phyloP scores from a whole-genome alignment of 2,113 vertebrate genomes.

The Origma solitaria region DNA sequence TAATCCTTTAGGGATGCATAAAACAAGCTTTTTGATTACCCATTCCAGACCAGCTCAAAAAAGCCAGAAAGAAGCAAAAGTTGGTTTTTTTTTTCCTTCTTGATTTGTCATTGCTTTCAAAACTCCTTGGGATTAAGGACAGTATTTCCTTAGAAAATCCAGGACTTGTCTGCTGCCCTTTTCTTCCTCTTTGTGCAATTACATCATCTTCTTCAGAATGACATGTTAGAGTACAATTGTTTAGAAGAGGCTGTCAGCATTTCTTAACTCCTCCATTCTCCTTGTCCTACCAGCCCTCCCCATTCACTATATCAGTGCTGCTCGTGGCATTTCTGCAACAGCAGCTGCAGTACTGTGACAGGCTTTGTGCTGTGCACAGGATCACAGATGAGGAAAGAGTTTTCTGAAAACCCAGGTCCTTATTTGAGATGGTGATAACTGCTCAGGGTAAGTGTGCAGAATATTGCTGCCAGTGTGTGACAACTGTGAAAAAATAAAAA shows the following conservation, averaged over 20 bases:
- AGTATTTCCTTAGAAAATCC: background rate
- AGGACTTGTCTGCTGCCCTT: background rate
- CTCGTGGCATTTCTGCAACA: background rate
- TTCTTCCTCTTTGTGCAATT: background rate
- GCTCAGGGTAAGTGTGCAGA: background rate
- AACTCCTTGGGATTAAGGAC: background rate
- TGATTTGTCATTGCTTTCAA: background rate
- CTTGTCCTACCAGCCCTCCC: background rate
- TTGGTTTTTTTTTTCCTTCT: background rate
- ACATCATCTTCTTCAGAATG: background rate
- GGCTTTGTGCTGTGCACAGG: background rate
- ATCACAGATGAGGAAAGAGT: background rate
- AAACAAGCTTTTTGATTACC: background rate
- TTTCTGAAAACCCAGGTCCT: background rate
- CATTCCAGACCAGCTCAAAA: background rate
- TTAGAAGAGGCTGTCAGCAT: background rate
- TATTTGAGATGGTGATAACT: background rate
- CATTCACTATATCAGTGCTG: background rate
- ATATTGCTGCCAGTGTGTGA: background rate
- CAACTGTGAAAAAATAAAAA: background rate
- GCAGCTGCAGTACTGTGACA: background rate
- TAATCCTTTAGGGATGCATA: background rate
- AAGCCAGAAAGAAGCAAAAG: background rate
- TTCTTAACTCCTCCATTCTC: background rate
- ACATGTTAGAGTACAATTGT: background rate